phyloP scores from a whole-genome alignment of 2,888 invertebrate genomes.

The Ennomos erosarius region DNA sequence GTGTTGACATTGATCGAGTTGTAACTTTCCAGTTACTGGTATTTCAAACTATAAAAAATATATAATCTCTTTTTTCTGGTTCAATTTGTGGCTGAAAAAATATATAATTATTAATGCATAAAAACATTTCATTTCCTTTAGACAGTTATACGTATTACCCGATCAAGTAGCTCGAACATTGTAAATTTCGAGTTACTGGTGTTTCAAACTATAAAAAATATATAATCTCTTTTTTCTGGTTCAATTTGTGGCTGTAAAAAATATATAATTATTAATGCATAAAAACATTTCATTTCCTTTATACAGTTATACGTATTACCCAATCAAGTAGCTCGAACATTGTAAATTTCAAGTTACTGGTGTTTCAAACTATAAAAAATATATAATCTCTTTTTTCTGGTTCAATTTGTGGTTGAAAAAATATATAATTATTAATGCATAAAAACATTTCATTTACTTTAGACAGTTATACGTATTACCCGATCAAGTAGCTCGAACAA shows the following conservation, averaged over 20 bases:
- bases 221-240: too few relatives aligned
- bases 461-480: not conserved
- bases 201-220: not conserved
- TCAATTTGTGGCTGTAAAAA: too few relatives aligned
- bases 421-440: not conserved
- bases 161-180: constrained; percentile 23
- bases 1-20: constrained; percentile 37
- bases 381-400: too few relatives aligned
- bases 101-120: not conserved
- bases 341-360: constrained; percentile 5
- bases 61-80: too few relatives aligned
- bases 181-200: constrained; percentile 1
- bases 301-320: not conserved
- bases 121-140: too few relatives aligned
- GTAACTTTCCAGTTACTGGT: constrained; percentile 5
- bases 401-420: too few relatives aligned
- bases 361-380: not conserved
- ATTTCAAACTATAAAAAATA: not conserved
- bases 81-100: too few relatives aligned
- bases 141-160: not conserved
- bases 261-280: not conserved
- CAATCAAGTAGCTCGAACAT: constrained; percentile 21
- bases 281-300: too few relatives aligned
- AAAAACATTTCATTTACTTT: too few relatives aligned
- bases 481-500: constrained; percentile 21